Base-by-base conservation (phyloP, 2,888 invertebrate genomes). In the Meteorus cinctellus region DNA sequence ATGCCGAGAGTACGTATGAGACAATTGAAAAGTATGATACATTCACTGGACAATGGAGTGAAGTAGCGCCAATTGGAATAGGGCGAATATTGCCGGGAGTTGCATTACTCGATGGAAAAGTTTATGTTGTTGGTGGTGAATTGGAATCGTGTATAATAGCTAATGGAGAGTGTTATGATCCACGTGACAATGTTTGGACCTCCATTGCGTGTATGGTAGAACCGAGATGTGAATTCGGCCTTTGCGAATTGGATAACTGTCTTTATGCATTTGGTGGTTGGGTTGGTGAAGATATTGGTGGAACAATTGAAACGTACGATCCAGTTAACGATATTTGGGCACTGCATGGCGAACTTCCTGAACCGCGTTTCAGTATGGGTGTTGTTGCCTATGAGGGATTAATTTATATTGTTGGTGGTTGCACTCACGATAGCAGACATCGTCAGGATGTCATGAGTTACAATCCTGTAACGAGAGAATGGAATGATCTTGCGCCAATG, bases 61-160 rank as follows among this genome's bases (percentile, higher is more conserved):
- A 94, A 86, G 93, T 95, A 0, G 93, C 95, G 2, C 94, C 96
- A 2, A 96, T 97, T 94, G 93, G 93, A 72, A 94, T 96, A 82
- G 95, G 96, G 3, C 92, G 97, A 72, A 96, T 97, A 83, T 92
- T 97, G 81, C 97, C 97, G 0, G 97, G 97, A 16, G 96, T 96
- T 5, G 95, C 96, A 1, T 92, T 95, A 10, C 87, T 97, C 55
- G 94, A 96, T 84, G 96, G 97, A 0, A 93, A 95, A 81, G 95
- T 98, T 76, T 98, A 95, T 89, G 97, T 96, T 0, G 95, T 97
- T 2, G 98, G 97, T 24, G 98, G 97, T 6, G 98, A 97, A 89
- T 94, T 96, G 81, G 97, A 96, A 79, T 96, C 96, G 63, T 94
- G 96, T 87, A 97, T 97, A 84, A 91, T 96, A 63, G 95, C 96